phyloP scores from a whole-genome alignment of 2,113 vertebrate genomes.

The Misgurnus anguillicaudatus region DNA sequence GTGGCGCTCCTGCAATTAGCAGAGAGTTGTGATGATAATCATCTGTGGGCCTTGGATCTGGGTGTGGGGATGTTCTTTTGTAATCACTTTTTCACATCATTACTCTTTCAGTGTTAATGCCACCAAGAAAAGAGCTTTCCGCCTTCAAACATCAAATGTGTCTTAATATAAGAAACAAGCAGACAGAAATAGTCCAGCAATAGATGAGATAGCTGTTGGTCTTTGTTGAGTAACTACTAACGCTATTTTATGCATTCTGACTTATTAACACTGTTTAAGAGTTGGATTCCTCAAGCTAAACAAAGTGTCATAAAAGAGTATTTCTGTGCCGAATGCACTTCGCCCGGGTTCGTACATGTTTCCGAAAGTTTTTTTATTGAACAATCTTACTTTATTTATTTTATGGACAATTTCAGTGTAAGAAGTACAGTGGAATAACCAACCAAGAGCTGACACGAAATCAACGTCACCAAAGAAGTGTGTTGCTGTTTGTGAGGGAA shows the following conservation, averaged over 20 bases:
- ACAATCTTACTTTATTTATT: too few relatives aligned
- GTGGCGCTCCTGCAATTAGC: conserved; percentile 15
- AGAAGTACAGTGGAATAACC: too few relatives aligned
- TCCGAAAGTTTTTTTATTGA: too few relatives aligned
- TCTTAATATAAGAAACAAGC: conserved; percentile 2
- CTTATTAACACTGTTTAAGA: too few relatives aligned
- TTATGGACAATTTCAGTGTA: too few relatives aligned
- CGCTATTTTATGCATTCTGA: neutral
- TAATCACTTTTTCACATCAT: neutral
- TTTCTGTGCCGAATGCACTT: too few relatives aligned
- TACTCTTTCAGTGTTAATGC: neutral
- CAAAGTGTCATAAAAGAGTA: too few relatives aligned
- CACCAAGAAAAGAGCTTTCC: neutral
- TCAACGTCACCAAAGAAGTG: too few relatives aligned
- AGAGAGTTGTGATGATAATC: conserved; percentile 7
- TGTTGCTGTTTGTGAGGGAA: too few relatives aligned
- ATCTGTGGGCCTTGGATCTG: neutral
- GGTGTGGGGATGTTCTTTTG: conserved; percentile 1
- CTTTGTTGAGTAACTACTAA: neutral
- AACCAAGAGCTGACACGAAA: too few relatives aligned
- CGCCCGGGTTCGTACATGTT: too few relatives aligned
- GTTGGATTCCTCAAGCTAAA: too few relatives aligned
- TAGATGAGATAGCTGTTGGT: neutral
- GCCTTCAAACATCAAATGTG: neutral
- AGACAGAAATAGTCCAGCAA: neutral